These are phyloP conservation scores for Drosophila erecta DNA, from an alignment of 1,140 invertebrate genomes.

Conservation along the genomic window DNA sequence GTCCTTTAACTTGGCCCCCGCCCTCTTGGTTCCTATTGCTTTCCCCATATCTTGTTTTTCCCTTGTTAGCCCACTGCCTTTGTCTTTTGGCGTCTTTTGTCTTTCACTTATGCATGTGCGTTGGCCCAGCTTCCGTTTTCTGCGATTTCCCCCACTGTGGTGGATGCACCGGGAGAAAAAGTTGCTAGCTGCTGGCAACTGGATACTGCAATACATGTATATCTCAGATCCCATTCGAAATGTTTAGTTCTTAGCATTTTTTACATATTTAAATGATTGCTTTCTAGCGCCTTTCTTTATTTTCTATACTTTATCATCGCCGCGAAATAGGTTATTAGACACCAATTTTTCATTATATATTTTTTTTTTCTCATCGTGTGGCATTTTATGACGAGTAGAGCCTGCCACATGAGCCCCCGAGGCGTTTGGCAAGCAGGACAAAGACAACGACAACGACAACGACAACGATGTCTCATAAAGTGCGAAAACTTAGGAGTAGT, in stretches of 20 bases:
- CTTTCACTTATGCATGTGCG: slow-evolving; percentile 78
- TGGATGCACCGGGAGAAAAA: slow-evolving; percentile 2
- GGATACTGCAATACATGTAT: too few relatives aligned
- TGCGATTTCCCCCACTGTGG: slow-evolving; percentile 11
- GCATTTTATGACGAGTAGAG: slow-evolving; percentile 66
- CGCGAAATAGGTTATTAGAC: too few relatives aligned
- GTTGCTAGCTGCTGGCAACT: too few relatives aligned
- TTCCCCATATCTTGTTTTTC: slow-evolving; percentile 30
- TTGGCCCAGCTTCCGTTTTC: slow-evolving; percentile 51
- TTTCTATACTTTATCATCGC: too few relatives aligned
- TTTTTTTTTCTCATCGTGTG: not conserved
- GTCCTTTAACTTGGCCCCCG: slow-evolving; percentile 43
- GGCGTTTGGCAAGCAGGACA: slow-evolving; percentile 60
- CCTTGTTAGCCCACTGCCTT: slow-evolving; percentile 35
- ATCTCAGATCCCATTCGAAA: too few relatives aligned
- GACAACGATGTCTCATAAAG: slow-evolving; percentile 60
- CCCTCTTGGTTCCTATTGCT: slow-evolving; percentile 55
- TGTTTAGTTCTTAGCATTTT: too few relatives aligned
- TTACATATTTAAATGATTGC: too few relatives aligned
- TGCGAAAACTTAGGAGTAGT: slow-evolving; percentile 74
- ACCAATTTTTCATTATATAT: not conserved
- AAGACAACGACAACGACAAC: slow-evolving; percentile 19
- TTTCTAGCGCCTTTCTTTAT: too few relatives aligned
- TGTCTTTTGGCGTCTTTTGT: slow-evolving; percentile 71
- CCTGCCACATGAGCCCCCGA: slow-evolving; percentile 53